Evolutionary conservation across 2,888 invertebrate species (phyloP).

Genomic region (Actias luna): DNA sequence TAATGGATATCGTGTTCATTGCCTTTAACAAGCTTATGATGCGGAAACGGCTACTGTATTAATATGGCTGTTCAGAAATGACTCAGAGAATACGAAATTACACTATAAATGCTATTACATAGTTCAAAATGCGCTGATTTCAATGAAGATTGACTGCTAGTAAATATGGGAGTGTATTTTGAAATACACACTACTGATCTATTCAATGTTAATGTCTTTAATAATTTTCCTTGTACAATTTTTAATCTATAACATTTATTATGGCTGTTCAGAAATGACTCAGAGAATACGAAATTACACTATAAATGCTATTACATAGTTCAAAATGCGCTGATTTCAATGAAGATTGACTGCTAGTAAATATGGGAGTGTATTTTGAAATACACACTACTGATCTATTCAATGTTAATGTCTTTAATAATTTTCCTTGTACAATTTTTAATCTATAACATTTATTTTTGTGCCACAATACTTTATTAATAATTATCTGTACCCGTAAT

Average conservation of each 20-base stretch:
- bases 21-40: slow-evolving; percentile 46
- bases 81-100: slow-evolving; percentile 22
- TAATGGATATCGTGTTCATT: slow-evolving; percentile 46
- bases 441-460: no score
- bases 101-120: slow-evolving; percentile 2
- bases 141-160: not conserved
- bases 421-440: not conserved
- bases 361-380: not conserved
- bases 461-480: no score
- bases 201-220: not conserved
- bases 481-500: no score
- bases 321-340: slow-evolving; percentile 1
- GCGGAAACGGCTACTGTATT: slow-evolving; percentile 43
- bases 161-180: not conserved
- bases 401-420: not conserved
- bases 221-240: not conserved
- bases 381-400: not conserved
- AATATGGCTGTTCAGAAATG: slow-evolving; percentile 36
- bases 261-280: slow-evolving; percentile 36
- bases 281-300: slow-evolving; percentile 15
- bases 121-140: not conserved
- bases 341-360: not conserved
- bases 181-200: not conserved
- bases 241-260: slow-evolving; percentile 26
- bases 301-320: not conserved